Percentiles rank a stretch among this genome's conserved stretches.
Evolutionary conservation across 1,140 invertebrate species (phyloP).

Genomic region (Babylonia areolata): DNA sequence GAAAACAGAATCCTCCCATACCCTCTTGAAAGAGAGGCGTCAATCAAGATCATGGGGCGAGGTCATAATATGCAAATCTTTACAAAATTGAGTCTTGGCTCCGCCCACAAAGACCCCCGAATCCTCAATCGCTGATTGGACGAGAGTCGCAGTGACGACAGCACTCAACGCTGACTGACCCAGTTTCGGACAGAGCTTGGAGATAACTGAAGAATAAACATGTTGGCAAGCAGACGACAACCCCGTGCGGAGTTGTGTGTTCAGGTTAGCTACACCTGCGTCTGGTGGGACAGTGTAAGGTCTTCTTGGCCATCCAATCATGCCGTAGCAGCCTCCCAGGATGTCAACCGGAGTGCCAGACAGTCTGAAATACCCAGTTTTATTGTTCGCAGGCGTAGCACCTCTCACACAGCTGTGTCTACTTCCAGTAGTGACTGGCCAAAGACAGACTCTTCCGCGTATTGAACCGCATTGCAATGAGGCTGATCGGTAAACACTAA

Average conservation of each 20-base stretch:
- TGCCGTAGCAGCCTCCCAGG: neutral
- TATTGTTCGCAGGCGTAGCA: too few species aligned
- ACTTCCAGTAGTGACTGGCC: too few species aligned
- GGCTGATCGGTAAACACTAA: too few species aligned
- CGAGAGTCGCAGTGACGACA: neutral
- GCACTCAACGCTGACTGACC: neutral
- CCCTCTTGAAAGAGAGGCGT: neutral
- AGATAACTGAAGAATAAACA: constrained; percentile 8
- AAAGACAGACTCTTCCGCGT: too few species aligned
- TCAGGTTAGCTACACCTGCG: neutral
- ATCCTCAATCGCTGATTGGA: neutral
- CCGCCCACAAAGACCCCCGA: neutral
- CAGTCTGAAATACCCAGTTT: neutral
- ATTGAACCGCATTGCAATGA: too few species aligned
- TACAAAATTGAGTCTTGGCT: neutral
- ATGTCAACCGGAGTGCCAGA: neutral
- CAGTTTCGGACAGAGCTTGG: neutral
- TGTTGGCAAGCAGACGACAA: neutral
- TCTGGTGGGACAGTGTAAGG: neutral
- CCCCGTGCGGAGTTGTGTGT: too few species aligned
- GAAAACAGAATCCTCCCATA: too few species aligned
- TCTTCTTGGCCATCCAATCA: neutral
- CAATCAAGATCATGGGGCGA: neutral
- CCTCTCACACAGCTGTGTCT: too few species aligned
- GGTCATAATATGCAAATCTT: neutral